A percentile compares a stretch with the other conserved stretches of the same genome.
Evolutionary conservation across 2,113 vertebrate genomes (phyloP).

Genomic region (Polypterus bichir): DNA sequence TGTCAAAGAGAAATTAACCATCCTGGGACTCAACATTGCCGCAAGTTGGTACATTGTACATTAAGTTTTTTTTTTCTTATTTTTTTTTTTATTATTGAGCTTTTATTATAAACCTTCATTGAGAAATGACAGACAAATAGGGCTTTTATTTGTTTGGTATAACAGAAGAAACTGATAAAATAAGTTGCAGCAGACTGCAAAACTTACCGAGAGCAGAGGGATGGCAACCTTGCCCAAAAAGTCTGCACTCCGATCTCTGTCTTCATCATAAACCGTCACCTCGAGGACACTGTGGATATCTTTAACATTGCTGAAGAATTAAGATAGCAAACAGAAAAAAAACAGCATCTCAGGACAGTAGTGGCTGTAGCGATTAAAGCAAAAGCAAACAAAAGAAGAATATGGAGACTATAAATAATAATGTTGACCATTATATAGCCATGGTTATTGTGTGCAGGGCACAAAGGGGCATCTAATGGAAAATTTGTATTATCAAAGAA

Average conservation of each 20-base stretch:
- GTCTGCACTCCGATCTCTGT: constrained; percentile 88
- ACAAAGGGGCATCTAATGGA: too few species aligned
- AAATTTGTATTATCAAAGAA: too few species aligned
- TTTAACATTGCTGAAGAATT: constrained; percentile 78
- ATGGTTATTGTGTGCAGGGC: too few species aligned
- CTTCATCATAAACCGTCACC: constrained; percentile 94
- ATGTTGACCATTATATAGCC: too few species aligned
- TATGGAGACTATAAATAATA: too few species aligned
- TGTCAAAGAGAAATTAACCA: constrained; percentile 98
- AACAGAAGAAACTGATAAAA: constrained; percentile 36
- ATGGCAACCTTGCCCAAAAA: constrained; percentile 96
- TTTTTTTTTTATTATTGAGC: constrained; percentile 46
- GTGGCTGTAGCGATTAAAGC: too few species aligned
- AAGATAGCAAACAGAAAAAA: constrained; percentile 14
- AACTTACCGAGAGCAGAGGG: constrained; percentile 89
- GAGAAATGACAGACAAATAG: constrained; percentile 58
- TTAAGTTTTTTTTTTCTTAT: constrained; percentile 32
- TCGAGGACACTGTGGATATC: constrained; percentile 95
- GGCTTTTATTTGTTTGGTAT: constrained; percentile 26
- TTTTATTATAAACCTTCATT: constrained; percentile 64
- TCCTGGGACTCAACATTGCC: constrained; percentile 89
- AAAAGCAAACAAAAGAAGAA: too few species aligned
- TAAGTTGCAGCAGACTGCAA: constrained; percentile 30
- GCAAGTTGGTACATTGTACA: constrained; percentile 67
- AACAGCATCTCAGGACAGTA: background rate